A percentile compares a stretch with the other conserved stretches of the same genome.
Evolutionary conservation across 2,797 vertebrate species (phyloP).

Genomic region (Streptopelia turtur): DNA sequence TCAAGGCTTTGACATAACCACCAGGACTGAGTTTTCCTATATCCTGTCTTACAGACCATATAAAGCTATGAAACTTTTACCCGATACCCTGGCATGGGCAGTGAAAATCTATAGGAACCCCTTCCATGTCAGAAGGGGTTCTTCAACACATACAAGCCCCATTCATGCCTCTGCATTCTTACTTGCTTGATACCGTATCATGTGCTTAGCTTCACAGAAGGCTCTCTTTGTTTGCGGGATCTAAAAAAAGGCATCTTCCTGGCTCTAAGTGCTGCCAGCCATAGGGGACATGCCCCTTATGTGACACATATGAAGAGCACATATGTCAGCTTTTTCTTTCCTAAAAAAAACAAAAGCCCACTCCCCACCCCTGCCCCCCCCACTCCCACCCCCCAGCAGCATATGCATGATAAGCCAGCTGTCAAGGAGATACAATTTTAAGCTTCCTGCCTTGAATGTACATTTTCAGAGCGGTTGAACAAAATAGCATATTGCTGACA

Average conservation of each 20-base stretch:
- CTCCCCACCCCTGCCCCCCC: too few species aligned
- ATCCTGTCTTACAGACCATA: not conserved
- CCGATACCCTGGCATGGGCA: accelerated
- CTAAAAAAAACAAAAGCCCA: not conserved
- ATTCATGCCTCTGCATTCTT: not conserved
- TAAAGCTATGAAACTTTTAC: not conserved
- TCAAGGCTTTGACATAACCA: not conserved
- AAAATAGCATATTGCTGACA: not conserved
- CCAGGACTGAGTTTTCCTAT: accelerated
- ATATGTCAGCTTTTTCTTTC: conserved; percentile 22
- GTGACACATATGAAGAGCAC: not conserved
- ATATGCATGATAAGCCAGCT: not conserved
- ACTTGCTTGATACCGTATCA: not conserved
- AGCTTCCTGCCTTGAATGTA: not conserved
- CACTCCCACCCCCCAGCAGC: not conserved
- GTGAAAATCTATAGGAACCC: not conserved
- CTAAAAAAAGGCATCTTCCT: not conserved
- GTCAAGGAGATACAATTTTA: not conserved
- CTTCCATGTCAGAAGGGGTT: not conserved
- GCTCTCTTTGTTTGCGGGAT: not conserved
- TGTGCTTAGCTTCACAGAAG: not conserved
- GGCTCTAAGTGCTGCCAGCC: not conserved
- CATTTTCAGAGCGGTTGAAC: not conserved
- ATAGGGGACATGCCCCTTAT: not conserved
- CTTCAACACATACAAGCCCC: not conserved